Conservation (phyloP, 2,888 invertebrate genomes). For the Orthosia incerta region DNA sequence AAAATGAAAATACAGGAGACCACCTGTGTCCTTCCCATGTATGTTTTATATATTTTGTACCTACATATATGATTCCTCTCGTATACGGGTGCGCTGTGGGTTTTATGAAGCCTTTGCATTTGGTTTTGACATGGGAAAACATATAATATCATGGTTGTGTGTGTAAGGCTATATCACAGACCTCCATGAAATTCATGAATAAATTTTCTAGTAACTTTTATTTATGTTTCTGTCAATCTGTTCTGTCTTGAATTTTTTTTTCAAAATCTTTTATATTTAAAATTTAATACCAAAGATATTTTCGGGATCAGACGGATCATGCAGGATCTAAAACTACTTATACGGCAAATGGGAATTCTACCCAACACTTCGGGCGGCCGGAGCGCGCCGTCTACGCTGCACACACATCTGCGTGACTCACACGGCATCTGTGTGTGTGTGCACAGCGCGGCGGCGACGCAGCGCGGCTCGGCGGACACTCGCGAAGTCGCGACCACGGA, state of each 20-base stretch:
- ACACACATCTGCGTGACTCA: too few relatives aligned
- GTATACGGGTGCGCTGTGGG: neutral
- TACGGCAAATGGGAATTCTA: too few relatives aligned
- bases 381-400: too few relatives aligned
- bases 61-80: constrained; percentile 2
- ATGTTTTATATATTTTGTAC: constrained; percentile 14
- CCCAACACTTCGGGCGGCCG: too few relatives aligned
- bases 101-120: constrained; percentile 13
- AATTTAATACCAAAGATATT: neutral
- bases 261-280: too few relatives aligned
- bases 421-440: too few relatives aligned
- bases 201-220: too few relatives aligned
- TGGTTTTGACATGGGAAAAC: constrained; percentile 10
- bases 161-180: neutral
- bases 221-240: too few relatives aligned
- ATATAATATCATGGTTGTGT: neutral
- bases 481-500: too few relatives aligned
- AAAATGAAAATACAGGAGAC: constrained; percentile 51
- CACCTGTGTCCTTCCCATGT: constrained; percentile 46
- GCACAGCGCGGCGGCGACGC: too few relatives aligned
- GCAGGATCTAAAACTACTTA: neutral
- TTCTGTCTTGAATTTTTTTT: too few relatives aligned
- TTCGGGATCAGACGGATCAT: neutral
- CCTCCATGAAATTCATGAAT: neutral
- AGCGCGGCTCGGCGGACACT: too few relatives aligned